These are phyloP conservation scores for Diachasmimorpha longicaudata DNA, from an alignment of 1,140 invertebrate species.

Conservation along the genomic window DNA sequence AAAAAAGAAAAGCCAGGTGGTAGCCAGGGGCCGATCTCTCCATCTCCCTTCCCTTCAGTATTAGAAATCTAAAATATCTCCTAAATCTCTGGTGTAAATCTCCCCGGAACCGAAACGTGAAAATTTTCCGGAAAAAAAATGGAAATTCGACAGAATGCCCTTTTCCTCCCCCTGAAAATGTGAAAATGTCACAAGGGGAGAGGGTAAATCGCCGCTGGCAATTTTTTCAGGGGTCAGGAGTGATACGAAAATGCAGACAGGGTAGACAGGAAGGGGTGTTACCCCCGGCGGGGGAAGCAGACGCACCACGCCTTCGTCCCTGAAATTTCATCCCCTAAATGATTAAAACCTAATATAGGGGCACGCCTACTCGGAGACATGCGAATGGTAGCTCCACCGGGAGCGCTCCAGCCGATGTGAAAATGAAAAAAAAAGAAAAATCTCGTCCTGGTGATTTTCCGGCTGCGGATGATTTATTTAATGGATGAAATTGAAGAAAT, in stretches of 20 bases:
- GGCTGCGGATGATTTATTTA: neutral
- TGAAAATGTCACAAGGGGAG: neutral
- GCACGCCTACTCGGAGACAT: slow-evolving; percentile 52
- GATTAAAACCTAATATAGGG: slow-evolving; percentile 63
- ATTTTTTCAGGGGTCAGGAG: neutral
- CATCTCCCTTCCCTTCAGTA: neutral
- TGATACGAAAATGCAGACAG: slow-evolving; percentile 13
- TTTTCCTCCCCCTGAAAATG: neutral
- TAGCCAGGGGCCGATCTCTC: neutral
- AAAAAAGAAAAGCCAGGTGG: neutral
- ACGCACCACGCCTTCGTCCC: slow-evolving; percentile 58
- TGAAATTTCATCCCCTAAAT: slow-evolving; percentile 61
- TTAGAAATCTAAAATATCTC: neutral
- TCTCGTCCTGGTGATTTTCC: neutral
- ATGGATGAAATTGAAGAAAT: neutral
- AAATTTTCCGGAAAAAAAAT: neutral
- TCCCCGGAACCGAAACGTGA: neutral
- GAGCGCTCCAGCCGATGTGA: neutral
- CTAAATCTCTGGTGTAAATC: neutral
- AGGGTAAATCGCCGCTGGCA: neutral
- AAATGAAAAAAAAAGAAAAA: neutral
- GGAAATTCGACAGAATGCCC: too few species aligned
- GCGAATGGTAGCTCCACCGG: slow-evolving; percentile 32
- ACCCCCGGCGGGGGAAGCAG: slow-evolving; percentile 56
- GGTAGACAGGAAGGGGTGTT: slow-evolving; percentile 56